Evolutionary conservation across 2,888 invertebrate genomes (phyloP), one percentile per base, ranked within the genome.

Genomic region (Hyposoter dolosus): DNA sequence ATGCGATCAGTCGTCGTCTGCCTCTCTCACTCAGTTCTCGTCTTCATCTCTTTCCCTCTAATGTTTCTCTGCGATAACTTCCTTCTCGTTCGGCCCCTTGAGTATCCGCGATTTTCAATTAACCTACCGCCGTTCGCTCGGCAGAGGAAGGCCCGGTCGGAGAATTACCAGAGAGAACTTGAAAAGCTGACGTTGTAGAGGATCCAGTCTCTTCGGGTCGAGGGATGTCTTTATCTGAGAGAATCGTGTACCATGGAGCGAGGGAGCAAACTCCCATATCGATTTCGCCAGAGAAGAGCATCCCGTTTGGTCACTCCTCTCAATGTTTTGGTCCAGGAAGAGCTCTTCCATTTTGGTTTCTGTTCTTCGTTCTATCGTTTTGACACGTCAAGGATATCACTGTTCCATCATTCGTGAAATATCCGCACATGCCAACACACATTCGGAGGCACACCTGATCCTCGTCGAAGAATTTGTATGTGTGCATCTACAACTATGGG

Each of bases 31-130:
- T 77, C 77, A 43, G 32, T 63, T 56, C 65, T 72, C 15, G 35
- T 50, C 77, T 47, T 50, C 45, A 32, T 76, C 80, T 71, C 28
- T 65, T n/a, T 63, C 60, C 35, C 72, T 71, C 43, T 53, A 15
- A 17, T 56, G 19, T 72, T 63, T 32, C 74, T 72, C 85, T 78
- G 74, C 66, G 66, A 76, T 76, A 69, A 53, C 66, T 81, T 82
- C 76, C 43, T 12, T 72, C 76, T 75, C 68, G n/a, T 76, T 53
- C 23, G 23, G 35, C 32, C 85, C 79, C 85, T 83, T 77, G 89
- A 90, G 88, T 88, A 88, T 87, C 87, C 89, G 84, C 89, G 89
- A 90, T 91, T 91, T 91, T 91, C 91, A 91, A 91, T 91, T 91
- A 91, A 91, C 90, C 87, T 85, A 71, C 79, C 87, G 78, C 35